Evolutionary conservation across 2,113 vertebrate species (phyloP), one percentile per base, ranked within the genome.

Genomic region (Terrapene triunguis): DNA sequence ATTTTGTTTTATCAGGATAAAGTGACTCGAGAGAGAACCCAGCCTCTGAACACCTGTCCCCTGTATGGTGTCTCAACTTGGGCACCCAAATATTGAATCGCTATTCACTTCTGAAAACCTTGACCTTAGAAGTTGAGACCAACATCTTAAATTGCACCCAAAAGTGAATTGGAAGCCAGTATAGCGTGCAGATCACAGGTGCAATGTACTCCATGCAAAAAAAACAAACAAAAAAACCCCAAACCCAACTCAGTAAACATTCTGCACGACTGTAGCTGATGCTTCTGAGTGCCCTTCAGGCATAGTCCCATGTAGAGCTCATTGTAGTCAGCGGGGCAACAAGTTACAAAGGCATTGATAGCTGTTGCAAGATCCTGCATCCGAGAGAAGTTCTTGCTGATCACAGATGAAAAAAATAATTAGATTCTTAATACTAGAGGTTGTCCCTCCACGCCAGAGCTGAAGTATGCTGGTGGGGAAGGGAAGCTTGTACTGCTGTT

Each of bases 1-100:
- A 10, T 90, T 84, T 35, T 92, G 32, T 84, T 96, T 95, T 96
- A 89, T 90, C 86, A 97, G 53, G 84, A 29, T 91, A 83, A 94
- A 94, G 89, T 93, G 11, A 13, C n/a, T 32, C 21, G 13, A 81
- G 8, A 24, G 35, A 69, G 8, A 16, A 27, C 78, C 16, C 47
- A 51, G 7, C n/a, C 14, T 55, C n/a, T 82, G 53, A 55, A 57
- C 80, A 82, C 38, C 80, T 42, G n/a, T 24, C n/a, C 54, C 38
- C 38, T 44, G 81, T 42, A 29, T 5, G 8, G 14, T 12, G 25
- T 44, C 16, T 59, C 38, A 7, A 22, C 10, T 12, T 80, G 79
- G 79, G 32, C 10, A 80, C 22, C 38, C 38, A 78, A 47, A 78
- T 47, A 29, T 27, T 27, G 79, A 80, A 51, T 51, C 5, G 2